A percentile compares a stretch with the other conserved stretches of the same genome.
Conservation (phyloP, 2,797 vertebrate genomes). For the Enoplosus armatus region DNA sequence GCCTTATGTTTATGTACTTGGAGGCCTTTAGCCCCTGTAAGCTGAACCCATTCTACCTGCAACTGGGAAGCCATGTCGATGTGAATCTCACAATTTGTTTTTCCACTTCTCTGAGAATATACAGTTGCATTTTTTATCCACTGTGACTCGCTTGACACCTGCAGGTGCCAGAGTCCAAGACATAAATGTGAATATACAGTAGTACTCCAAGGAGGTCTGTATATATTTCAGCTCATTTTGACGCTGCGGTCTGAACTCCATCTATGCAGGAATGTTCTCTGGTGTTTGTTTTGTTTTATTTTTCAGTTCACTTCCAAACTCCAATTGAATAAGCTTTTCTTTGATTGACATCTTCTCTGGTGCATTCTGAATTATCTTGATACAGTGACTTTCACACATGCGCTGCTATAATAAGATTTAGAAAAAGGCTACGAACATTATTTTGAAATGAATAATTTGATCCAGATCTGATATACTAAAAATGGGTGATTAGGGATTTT, state of each 20-base stretch:
- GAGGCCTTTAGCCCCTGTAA: constrained; percentile 45
- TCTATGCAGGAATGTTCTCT: constrained; percentile 8
- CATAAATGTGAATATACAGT: constrained; percentile 18
- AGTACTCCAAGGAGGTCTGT: background rate
- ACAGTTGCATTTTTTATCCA: constrained; percentile 27
- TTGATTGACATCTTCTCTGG: constrained; percentile 25
- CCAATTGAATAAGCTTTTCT: constrained; percentile 19
- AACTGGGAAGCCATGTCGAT: constrained; percentile 44
- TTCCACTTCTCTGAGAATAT: constrained; percentile 48
- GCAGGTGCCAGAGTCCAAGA: background rate
- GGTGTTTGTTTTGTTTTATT: constrained; percentile 6
- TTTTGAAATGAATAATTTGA: constrained; percentile 50
- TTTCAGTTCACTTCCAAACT: constrained; percentile 10
- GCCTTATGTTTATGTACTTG: constrained; percentile 57
- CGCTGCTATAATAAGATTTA: constrained; percentile 41
- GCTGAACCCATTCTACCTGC: constrained; percentile 56
- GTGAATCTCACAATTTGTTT: constrained; percentile 54
- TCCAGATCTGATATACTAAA: constrained; percentile 54
- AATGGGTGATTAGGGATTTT: constrained; percentile 39
- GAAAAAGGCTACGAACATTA: constrained; percentile 38
- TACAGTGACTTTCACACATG: constrained; percentile 45
- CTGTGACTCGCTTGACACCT: constrained; percentile 10
- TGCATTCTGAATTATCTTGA: background rate
- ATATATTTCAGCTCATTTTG: constrained; percentile 15
- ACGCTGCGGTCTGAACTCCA: background rate